These are phyloP conservation scores for Syrmaticus mikado DNA, from an alignment of 2,113 vertebrate species.

Conservation along the genomic window DNA sequence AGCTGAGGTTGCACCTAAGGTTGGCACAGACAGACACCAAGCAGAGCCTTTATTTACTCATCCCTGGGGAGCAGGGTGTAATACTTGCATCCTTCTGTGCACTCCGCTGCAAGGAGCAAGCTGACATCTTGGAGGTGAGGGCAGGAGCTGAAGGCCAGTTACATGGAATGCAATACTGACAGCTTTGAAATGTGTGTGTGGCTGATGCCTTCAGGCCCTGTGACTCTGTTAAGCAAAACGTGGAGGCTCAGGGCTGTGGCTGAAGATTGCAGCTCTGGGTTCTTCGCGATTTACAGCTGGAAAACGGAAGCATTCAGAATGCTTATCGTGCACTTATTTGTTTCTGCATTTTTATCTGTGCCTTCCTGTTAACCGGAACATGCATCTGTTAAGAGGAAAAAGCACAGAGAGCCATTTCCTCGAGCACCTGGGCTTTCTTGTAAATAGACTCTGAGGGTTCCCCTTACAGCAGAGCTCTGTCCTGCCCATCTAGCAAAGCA, in stretches of 20 bases:
- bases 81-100: background rate
- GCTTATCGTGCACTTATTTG: background rate
- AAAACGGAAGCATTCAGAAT: background rate
- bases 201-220: background rate
- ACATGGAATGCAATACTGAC: background rate
- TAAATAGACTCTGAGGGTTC: background rate
- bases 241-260: background rate
- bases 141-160: background rate
- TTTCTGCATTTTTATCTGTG: background rate
- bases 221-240: background rate
- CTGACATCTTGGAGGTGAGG: background rate
- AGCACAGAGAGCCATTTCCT: background rate
- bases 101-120: background rate
- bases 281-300: accelerated
- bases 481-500: background rate
- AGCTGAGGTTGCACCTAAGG: background rate
- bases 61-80: accelerated
- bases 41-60: background rate
- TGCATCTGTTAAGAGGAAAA: accelerated
- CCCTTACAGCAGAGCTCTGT: background rate
- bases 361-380: background rate
- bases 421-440: background rate
- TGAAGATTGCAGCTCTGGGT: background rate
- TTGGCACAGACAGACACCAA: accelerated
- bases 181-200: background rate